phyloP scores from a whole-genome alignment of 2,113 vertebrate genomes.

The Bolborhynchus lineola region DNA sequence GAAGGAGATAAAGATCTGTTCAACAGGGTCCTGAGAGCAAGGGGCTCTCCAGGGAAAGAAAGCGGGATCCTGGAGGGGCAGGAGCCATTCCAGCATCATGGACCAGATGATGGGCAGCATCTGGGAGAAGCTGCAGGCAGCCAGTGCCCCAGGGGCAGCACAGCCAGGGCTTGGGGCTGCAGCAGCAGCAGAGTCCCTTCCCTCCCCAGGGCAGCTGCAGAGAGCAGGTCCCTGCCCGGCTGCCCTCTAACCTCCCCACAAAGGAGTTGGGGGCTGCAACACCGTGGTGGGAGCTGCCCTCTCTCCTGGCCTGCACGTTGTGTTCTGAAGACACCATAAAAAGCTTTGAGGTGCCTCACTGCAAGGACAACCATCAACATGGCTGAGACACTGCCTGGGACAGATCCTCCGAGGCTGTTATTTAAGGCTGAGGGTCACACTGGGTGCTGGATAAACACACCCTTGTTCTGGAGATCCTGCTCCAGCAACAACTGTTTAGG shows the following conservation, averaged over 20 bases:
- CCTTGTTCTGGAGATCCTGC: neutral
- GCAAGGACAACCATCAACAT: neutral
- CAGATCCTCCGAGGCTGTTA: neutral
- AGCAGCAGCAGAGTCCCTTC: neutral
- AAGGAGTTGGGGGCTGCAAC: neutral
- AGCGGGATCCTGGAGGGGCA: neutral
- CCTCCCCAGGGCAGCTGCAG: neutral
- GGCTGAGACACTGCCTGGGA: neutral
- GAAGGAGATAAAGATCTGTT: neutral
- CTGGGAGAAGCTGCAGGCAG: neutral
- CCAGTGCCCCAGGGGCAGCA: neutral
- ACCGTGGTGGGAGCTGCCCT: rapidly evolving
- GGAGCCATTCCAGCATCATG: neutral
- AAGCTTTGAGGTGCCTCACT: neutral
- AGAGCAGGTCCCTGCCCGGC: neutral
- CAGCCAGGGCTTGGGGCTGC: neutral
- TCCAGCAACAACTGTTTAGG: rapidly evolving
- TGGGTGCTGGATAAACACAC: neutral
- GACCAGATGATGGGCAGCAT: neutral
- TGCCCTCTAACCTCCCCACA: neutral
- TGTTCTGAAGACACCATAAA: neutral
- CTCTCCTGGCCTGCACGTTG: rapidly evolving
- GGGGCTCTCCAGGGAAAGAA: neutral
- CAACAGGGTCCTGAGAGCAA: neutral
- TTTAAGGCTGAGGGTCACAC: neutral